Base-by-base conservation (phyloP, 2,888 invertebrate species). In the Erynnis tages region DNA sequence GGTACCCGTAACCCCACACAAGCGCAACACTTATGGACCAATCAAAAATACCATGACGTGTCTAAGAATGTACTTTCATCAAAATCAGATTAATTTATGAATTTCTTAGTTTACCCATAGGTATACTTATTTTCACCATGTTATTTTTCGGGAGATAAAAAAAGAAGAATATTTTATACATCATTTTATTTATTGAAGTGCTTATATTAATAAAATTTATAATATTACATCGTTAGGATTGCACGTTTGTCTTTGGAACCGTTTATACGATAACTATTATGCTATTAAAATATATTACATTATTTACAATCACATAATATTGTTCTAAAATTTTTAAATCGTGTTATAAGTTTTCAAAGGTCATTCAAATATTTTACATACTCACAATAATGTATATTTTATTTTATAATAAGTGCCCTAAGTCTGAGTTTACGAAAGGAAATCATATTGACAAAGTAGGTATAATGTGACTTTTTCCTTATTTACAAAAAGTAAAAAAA, bases 181-280 rank as follows among this genome's bases (percentile, higher is more conserved):
- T 75, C 69, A 74, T 78, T n/a, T n/a, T 71, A 75, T 80, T 81
- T 86, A 86, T 85, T 86, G 74, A 85, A 83, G 76, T 82, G 64
- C 71, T 74, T 81, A 79, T 66, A 71, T 71, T 74, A 72, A 73
- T 76, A 69, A 68, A 65, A 68, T 76, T 69, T 67, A 65, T 62
- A 69, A 70, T 35, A 79, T 67, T 72, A 79, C 63, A 72, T 65
- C 49, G 41, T 50, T 69, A 79, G 71, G 83, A 89, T 89, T 89
- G 88, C 88, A 89, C 88, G 66, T 76, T 73, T 69, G 73, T 87
- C 85, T 87, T 89, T 87, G 87, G 86, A 65, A 71, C 77, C 69
- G 76, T 82, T 79, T 62, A 70, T 56, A 64, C 49, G 49, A 50
- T 27, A 32, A 48, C 10, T 19, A 30, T 11, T 55, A 57, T 56